A percentile compares a stretch with the other conserved stretches of the same genome.
These are phyloP conservation scores for Eilema caniola DNA, from an alignment of 2,888 invertebrate genomes.

Conservation along the genomic window DNA sequence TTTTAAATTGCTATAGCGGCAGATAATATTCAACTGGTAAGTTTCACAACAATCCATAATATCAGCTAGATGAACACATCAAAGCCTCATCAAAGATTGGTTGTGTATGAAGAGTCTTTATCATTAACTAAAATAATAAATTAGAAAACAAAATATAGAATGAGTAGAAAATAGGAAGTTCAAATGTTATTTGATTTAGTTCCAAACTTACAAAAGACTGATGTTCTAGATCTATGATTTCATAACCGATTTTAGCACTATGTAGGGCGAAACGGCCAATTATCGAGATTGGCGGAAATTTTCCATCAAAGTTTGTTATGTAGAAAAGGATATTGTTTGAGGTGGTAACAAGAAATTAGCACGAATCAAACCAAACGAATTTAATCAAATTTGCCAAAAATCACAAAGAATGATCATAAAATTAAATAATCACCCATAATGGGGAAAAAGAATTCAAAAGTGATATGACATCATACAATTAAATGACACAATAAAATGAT, in stretches of 20 bases:
- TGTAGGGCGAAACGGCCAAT: slow-evolving; percentile 37
- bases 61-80: neutral
- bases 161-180: neutral
- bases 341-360: neutral
- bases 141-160: neutral
- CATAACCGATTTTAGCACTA: slow-evolving; percentile 24
- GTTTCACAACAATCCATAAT: neutral
- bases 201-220: neutral
- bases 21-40: too few relatives aligned
- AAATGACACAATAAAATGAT: neutral
- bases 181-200: neutral
- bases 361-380: neutral
- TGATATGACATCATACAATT: neutral
- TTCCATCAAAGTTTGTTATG: slow-evolving; percentile 5
- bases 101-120: neutral
- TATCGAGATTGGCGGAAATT: slow-evolving; percentile 12
- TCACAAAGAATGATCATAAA: neutral
- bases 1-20: too few relatives aligned
- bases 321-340: neutral
- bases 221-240: slow-evolving; percentile 20
- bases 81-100: neutral
- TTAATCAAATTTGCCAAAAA: neutral
- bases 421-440: neutral
- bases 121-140: neutral
- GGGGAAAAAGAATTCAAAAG: neutral